Base-by-base conservation (phyloP, 2,113 vertebrate genomes). In the Aldabrachelys gigantea region DNA sequence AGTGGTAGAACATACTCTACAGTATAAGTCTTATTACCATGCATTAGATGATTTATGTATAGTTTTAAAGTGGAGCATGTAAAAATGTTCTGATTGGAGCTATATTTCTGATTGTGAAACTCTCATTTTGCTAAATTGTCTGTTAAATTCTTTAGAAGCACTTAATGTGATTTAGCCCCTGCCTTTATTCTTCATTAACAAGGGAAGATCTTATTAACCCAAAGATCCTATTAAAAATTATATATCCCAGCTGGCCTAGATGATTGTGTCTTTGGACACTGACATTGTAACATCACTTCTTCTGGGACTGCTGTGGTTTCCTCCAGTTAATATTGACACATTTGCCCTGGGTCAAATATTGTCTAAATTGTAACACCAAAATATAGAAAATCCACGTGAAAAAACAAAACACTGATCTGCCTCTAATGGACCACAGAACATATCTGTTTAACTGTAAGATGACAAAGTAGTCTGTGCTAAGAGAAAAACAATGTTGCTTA, bases 101-200 rank as follows among this genome's bases (percentile, higher is more conserved):
- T 90, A 47, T 52, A 53, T 84, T 94, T 97, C 85, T 92, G 59
- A 88, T 89, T 90, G 19, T 82, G 65, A 93, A 94, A 92, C 49
- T 91, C 59, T 94, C 12, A 41, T 92, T 96, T 96, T 88, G 11
- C 72, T 80, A 49, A 93, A 35, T 97, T 92, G n/a, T 88, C 62
- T 93, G 29, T 89, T 90, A 93, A 92, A 47, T 85, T 59, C 72
- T 92, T 88, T 62, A 84, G 76, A 86, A 88, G 49, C 41, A 75
- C 19, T 82, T 95, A 31, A 53, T 87, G 76, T 81, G 81, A 57
- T 91, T 80, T 93, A 88, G 17, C 52, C 57, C 95, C 17, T 76
- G 47, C 22, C 25, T 47, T 41, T 84, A 52, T 75, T 94, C 47
- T 89, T 5, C 25, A 13, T 49, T 84, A 59, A 86, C 24, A 38